Conservation (phyloP, 2,797 vertebrate genomes). For the Peromyscus attwateri region DNA sequence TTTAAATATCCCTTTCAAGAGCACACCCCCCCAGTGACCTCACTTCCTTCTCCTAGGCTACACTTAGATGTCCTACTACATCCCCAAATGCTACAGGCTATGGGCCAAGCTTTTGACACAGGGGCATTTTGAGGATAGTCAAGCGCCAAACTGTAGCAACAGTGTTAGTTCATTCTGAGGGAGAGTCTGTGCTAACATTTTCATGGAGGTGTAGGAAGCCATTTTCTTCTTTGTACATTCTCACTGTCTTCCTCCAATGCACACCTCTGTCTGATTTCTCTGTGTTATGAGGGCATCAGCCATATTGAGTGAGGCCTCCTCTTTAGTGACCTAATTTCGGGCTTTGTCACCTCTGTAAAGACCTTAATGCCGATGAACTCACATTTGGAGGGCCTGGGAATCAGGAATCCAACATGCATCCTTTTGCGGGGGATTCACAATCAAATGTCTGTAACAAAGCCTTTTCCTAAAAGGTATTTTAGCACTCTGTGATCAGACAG, state of each 20-base stretch:
- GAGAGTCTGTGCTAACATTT: no score
- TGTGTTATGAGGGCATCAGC: neutral
- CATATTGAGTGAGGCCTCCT: neutral
- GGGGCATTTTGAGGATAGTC: neutral
- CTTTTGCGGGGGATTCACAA: fast-evolving
- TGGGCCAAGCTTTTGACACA: neutral
- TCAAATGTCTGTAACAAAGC: neutral
- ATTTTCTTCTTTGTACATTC: neutral
- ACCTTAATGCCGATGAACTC: neutral
- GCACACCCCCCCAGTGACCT: neutral
- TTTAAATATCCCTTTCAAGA: neutral
- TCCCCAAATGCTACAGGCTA: neutral
- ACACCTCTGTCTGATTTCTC: neutral
- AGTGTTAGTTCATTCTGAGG: neutral
- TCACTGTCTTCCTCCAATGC: fast-evolving
- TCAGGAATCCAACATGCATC: neutral
- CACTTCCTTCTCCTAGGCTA: neutral
- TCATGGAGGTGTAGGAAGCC: fast-evolving
- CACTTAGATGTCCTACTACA: neutral
- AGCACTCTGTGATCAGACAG: neutral
- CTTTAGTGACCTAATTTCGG: neutral
- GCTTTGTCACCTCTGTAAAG: neutral
- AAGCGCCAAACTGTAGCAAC: neutral
- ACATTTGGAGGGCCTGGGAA: neutral
- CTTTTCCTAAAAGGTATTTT: neutral